Base-by-base conservation (phyloP, 2,888 invertebrate genomes). In the Gerosis bhagava region DNA sequence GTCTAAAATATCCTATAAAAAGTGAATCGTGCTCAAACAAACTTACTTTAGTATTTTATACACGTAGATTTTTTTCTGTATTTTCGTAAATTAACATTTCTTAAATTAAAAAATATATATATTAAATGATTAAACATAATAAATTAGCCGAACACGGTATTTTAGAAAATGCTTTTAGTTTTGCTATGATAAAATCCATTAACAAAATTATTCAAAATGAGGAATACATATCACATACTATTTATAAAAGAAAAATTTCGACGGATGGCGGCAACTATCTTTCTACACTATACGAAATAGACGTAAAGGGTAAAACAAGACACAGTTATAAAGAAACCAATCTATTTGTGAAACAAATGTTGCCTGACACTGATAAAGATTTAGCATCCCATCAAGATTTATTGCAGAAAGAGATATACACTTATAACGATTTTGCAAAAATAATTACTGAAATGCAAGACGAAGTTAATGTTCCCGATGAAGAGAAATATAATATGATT, bases 261-360 rank as follows among this genome's bases (percentile, higher is more conserved):
- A 59, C 70, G 1, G 59, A 53, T 8, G 69, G 70, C 6, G 67
- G 65, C 5, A 73, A 72, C 29, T 78, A 63, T 35, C 59, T 77
- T 44, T 75, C 68, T 2, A 34, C 58, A 11, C 26, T 77, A 2
- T 73, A 63, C 22, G 69, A 71, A 62, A 56, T 76, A 3, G 57
- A 72, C 26, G 28, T 76, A 10, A 62, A 53, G 56, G 75, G 74
- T 17, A 52, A 52, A 56, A 65, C 64, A 0, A 25, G 3, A 6
- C 32, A 56, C 0, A 61, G 52, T 1, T 16, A 54, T 0, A 63
- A 63, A 39, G 56, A 70, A 57, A 59, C 61, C 1, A 67, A 73
- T 37, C 55, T 80, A 15, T 82, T 82, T 50, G 51, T 70, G 1
- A 82, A 82, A 52, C 50, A 62, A 7, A 67, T 65, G 6, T 6